Percentiles rank a stretch among this genome's conserved stretches.
phyloP scores from a whole-genome alignment of 1,140 invertebrate species.

The Pseudomyrmex flavicornis region DNA sequence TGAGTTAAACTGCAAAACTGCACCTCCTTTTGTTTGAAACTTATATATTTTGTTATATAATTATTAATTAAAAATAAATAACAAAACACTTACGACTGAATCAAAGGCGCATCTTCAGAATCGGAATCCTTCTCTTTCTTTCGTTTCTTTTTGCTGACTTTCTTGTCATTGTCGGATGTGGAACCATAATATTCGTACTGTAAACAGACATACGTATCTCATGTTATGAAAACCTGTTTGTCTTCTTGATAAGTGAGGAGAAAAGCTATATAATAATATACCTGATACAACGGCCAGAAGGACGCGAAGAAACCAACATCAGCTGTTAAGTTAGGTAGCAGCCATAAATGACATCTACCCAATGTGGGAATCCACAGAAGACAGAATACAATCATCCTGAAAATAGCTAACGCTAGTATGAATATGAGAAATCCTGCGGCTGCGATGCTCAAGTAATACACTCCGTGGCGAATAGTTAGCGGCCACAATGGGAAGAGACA shows the following conservation, averaged over 20 bases:
- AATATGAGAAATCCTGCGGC: slow-evolving; percentile 97
- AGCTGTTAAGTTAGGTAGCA: slow-evolving; percentile 98
- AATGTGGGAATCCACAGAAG: slow-evolving; percentile 95
- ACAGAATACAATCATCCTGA: slow-evolving; percentile 96
- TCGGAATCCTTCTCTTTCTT: slow-evolving; percentile 92
- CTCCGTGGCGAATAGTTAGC: slow-evolving; percentile 95
- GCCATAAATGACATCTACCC: slow-evolving; percentile 97
- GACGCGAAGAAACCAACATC: slow-evolving; percentile 99
- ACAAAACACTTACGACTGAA: slow-evolving; percentile 73
- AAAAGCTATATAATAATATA: slow-evolving; percentile 7
- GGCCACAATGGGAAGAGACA: slow-evolving; percentile 99
- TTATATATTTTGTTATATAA: slow-evolving; percentile 5
- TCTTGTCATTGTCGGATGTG: slow-evolving; percentile 84
- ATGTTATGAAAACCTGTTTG: neutral
- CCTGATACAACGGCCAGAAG: slow-evolving; percentile 98
- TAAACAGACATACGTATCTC: slow-evolving; percentile 64
- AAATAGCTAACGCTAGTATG: slow-evolving; percentile 94
- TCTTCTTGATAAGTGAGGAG: neutral
- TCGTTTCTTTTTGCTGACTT: slow-evolving; percentile 90
- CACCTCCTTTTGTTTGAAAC: no score
- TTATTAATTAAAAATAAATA: slow-evolving; percentile 20
- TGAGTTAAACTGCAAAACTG: no score
- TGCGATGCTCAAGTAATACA: slow-evolving; percentile 98
- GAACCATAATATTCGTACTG: slow-evolving; percentile 92
- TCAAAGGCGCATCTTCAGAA: slow-evolving; percentile 85